A percentile compares a stretch with the other conserved stretches of the same genome.
Conservation (phyloP, 1,140 invertebrate species). For the Trialeurodes vaporariorum region DNA sequence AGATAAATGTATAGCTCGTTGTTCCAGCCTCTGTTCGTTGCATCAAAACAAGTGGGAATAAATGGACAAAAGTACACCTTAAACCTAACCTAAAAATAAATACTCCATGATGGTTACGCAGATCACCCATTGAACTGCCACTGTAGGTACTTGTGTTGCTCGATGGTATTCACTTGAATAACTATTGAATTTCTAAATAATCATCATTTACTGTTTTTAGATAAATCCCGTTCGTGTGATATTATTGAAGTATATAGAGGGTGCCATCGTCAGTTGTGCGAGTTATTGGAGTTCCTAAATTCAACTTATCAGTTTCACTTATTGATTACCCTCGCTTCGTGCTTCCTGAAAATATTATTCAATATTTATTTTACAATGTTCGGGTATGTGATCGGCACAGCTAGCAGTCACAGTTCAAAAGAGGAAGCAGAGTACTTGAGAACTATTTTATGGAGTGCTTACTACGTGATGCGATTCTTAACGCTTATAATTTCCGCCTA, state of each 20-base stretch:
- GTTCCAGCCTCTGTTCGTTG: too few relatives aligned
- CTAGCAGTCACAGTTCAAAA: slow-evolving; percentile 10
- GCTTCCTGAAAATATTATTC: slow-evolving; percentile 23
- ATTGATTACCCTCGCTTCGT: slow-evolving; percentile 16
- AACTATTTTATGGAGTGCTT: slow-evolving; percentile 19
- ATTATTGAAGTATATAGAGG: slow-evolving; percentile 19
- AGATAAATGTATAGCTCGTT: too few relatives aligned
- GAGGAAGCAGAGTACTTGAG: slow-evolving; percentile 11
- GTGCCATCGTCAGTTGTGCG: slow-evolving; percentile 19
- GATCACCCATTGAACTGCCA: too few relatives aligned
- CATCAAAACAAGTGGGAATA: too few relatives aligned
- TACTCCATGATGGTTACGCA: too few relatives aligned
- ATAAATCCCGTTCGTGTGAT: slow-evolving; percentile 9
- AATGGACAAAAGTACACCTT: too few relatives aligned
- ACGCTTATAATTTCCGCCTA: slow-evolving; percentile 16
- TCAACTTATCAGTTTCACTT: slow-evolving; percentile 21
- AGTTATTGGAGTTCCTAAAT: slow-evolving; percentile 19
- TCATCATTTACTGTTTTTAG: not conserved
- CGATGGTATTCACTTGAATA: too few relatives aligned
- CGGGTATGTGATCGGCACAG: slow-evolving; percentile 17
- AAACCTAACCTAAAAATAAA: too few relatives aligned
- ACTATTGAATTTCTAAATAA: too few relatives aligned
- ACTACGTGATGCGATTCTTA: slow-evolving; percentile 19
- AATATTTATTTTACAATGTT: slow-evolving; percentile 25
- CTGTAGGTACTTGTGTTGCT: too few relatives aligned